phyloP scores from a whole-genome alignment of 2,888 invertebrate species.

The Sympetrum striolatum region DNA sequence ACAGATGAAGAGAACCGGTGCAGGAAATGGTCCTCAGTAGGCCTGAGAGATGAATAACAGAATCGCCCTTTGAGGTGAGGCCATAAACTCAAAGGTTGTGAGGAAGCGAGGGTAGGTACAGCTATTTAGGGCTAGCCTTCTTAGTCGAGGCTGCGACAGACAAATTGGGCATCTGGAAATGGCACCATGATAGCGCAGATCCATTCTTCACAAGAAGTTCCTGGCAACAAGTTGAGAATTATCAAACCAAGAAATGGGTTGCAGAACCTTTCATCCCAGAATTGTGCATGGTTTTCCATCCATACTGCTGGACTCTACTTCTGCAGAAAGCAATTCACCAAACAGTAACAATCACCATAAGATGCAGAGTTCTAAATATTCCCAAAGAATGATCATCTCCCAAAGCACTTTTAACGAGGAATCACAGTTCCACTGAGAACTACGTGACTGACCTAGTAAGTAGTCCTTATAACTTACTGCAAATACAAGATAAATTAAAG shows the following conservation, averaged over 20 bases:
- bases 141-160: not conserved
- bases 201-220: not conserved
- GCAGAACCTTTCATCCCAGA: not conserved
- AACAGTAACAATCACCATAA: not conserved
- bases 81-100: not conserved
- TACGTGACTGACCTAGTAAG: not conserved
- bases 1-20: not conserved
- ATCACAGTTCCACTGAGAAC: not conserved
- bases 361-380: not conserved
- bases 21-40: not conserved
- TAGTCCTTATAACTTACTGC: not conserved
- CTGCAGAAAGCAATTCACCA: not conserved
- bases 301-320: not conserved
- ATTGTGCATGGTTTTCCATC: not conserved
- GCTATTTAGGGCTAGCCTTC: slow-evolving; percentile 18
- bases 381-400: not conserved
- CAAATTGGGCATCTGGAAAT: slow-evolving; percentile 4
- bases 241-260: slow-evolving; percentile 5
- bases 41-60: slow-evolving; percentile 8
- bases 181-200: not conserved
- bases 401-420: not conserved
- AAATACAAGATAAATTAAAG: not conserved
- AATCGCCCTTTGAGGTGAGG: slow-evolving; percentile 1
- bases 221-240: slow-evolving; percentile 1
- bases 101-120: slow-evolving; percentile 40